Conservation (phyloP, 2,888 invertebrate genomes). For the Megalurothrips usitatus region DNA sequence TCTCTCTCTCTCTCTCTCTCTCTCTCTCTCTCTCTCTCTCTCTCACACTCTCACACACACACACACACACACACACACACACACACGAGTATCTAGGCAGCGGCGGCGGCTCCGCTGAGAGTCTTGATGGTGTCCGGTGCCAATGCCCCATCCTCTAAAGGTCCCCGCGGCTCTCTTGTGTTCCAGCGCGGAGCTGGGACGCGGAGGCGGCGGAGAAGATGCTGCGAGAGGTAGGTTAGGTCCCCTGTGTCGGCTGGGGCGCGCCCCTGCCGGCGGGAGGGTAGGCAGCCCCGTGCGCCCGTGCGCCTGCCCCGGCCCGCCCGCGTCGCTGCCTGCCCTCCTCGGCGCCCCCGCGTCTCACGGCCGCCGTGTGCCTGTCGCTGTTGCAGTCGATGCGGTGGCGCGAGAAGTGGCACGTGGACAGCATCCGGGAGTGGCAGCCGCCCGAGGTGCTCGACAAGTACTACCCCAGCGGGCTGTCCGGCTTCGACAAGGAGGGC, state of each 20-base stretch:
- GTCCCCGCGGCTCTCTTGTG: neutral
- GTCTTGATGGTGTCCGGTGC: too few relatives aligned
- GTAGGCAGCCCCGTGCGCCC: neutral
- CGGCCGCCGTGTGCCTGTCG: neutral
- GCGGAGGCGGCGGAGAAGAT: constrained; percentile 84
- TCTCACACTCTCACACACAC: too few relatives aligned
- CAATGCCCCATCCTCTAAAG: too few relatives aligned
- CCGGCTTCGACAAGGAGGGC: constrained; percentile 79
- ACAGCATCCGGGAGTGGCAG: constrained; percentile 63
- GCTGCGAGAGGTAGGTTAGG: constrained; percentile 72
- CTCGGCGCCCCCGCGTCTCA: too few relatives aligned
- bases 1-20: too few relatives aligned
- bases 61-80: too few relatives aligned
- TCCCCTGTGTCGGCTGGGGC: neutral
- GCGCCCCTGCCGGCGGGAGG: neutral
- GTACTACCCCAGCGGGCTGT: constrained; percentile 72
- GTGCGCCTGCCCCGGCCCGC: neutral
- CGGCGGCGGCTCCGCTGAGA: too few relatives aligned
- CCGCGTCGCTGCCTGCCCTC: too few relatives aligned
- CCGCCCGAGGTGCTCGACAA: constrained; percentile 64
- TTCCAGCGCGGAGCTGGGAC: constrained; percentile 82
- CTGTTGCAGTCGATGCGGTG: constrained; percentile 62
- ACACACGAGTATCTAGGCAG: too few relatives aligned
- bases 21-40: too few relatives aligned
- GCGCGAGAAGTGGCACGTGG: constrained; percentile 72